A percentile compares a stretch with the other conserved stretches of the same genome.
These are phyloP conservation scores for Rhyacichthys aspro DNA, from an alignment of 2,797 vertebrate genomes.

Conservation along the genomic window DNA sequence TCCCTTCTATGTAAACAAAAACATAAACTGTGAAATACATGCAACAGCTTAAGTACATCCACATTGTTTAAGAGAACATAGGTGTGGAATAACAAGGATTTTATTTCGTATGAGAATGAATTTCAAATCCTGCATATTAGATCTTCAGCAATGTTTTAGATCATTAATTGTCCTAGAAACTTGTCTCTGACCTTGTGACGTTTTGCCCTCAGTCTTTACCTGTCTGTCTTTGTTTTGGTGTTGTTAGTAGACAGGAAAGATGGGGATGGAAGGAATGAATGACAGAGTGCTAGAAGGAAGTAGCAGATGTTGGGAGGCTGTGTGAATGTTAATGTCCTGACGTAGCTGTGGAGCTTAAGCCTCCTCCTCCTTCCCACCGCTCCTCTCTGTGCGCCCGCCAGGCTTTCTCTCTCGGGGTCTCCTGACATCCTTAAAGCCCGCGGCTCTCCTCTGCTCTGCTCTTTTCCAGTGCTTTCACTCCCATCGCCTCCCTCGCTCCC, in stretches of 20 bases:
- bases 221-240: slow-evolving; percentile 65
- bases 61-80: no score
- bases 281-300: slow-evolving; percentile 70
- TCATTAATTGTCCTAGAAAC: background rate
- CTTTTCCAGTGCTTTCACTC: slow-evolving; percentile 66
- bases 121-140: no score
- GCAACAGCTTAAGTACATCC: no score
- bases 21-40: no score
- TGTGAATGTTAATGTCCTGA: slow-evolving; percentile 98
- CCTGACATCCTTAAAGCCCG: slow-evolving; percentile 92
- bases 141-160: no score
- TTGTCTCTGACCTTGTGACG: slow-evolving; percentile 21
- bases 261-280: slow-evolving; percentile 57
- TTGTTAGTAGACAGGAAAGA: slow-evolving; percentile 56
- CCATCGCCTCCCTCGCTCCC: slow-evolving; percentile 69
- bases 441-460: slow-evolving; percentile 71
- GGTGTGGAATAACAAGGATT: no score
- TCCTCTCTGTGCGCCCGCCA: slow-evolving; percentile 85
- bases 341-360: slow-evolving; percentile 88
- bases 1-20: no score
- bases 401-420: slow-evolving; percentile 83
- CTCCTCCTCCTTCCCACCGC: slow-evolving; percentile 69
- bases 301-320: slow-evolving; percentile 96
- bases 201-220: slow-evolving; percentile 17
- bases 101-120: no score